phyloP scores from a whole-genome alignment of 92 coral and sea anemone genomes.

The Actinostola sp. region DNA sequence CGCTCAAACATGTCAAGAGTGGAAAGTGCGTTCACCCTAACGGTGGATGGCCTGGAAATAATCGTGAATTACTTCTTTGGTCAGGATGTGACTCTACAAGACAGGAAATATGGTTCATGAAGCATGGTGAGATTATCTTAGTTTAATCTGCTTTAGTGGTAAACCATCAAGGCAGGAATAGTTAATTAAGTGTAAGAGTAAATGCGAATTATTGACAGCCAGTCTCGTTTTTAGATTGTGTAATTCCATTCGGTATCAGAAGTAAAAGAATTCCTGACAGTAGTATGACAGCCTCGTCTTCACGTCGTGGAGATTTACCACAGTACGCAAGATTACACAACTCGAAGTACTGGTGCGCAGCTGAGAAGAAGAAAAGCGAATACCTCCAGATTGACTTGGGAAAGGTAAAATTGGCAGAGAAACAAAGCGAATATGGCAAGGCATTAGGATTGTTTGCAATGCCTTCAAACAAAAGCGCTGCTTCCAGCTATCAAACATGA shows the following conservation, averaged over 20 bases:
- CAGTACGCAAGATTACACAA: slow-evolving; percentile 54
- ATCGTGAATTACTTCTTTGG: slow-evolving; percentile 48
- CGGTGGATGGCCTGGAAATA: slow-evolving; percentile 44
- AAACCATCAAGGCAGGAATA: background rate
- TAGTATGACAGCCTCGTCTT: slow-evolving; percentile 71
- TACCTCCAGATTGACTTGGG: slow-evolving; percentile 82
- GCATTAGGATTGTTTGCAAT: too few species aligned
- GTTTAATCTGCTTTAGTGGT: background rate
- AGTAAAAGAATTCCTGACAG: slow-evolving; percentile 49
- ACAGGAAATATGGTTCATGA: slow-evolving; percentile 27
- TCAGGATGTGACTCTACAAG: slow-evolving; percentile 40
- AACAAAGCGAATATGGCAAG: too few species aligned
- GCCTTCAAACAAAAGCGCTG: too few species aligned
- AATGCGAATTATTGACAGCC: background rate
- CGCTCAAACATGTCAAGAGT: slow-evolving; percentile 62
- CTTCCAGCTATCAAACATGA: background rate
- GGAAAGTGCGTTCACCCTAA: slow-evolving; percentile 66
- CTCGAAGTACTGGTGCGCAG: slow-evolving; percentile 67
- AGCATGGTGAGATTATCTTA: slow-evolving; percentile 12
- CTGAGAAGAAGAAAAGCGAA: slow-evolving; percentile 49
- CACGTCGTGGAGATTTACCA: slow-evolving; percentile 35
- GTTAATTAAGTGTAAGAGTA: background rate
- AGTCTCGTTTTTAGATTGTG: slow-evolving; percentile 45
- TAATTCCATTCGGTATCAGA: slow-evolving; percentile 59
- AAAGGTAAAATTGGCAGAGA: slow-evolving; percentile 34